These are phyloP conservation scores for Verasper variegatus DNA, from an alignment of 2,113 vertebrate species.

Conservation along the genomic window DNA sequence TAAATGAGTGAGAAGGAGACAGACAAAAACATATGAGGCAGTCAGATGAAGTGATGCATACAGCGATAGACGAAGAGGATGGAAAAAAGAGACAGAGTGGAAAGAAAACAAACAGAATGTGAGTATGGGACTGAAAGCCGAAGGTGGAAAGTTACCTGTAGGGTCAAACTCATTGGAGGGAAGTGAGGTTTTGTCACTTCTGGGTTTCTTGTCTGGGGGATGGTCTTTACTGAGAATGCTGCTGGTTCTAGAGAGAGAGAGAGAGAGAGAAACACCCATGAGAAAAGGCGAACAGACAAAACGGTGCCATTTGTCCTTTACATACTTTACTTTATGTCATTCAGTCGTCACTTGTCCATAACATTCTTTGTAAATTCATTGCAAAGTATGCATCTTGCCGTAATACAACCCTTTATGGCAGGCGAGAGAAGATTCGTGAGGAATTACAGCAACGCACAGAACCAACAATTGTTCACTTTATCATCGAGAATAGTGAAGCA, in stretches of 20 bases:
- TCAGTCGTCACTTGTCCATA: neutral
- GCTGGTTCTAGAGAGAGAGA: slow-evolving; percentile 87
- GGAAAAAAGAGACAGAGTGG: slow-evolving; percentile 3
- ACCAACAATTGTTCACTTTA: slow-evolving; percentile 51
- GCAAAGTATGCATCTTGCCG: slow-evolving; percentile 3
- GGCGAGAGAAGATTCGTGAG: slow-evolving; percentile 10
- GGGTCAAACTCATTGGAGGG: slow-evolving; percentile 83
- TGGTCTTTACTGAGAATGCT: slow-evolving; percentile 96
- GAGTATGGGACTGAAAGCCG: neutral
- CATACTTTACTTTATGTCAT: neutral
- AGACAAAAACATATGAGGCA: slow-evolving; percentile 1
- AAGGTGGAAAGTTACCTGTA: slow-evolving; percentile 76
- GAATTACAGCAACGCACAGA: slow-evolving; percentile 32
- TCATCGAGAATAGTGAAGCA: slow-evolving; percentile 10
- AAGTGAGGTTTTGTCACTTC: slow-evolving; percentile 85
- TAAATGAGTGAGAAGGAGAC: neutral
- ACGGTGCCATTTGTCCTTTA: neutral
- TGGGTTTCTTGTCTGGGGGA: slow-evolving; percentile 95
- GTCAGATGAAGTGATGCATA: slow-evolving; percentile 21
- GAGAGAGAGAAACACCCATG: slow-evolving; percentile 21
- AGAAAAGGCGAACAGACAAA: slow-evolving; percentile 7
- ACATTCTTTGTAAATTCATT: neutral
- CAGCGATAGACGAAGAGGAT: slow-evolving; percentile 2
- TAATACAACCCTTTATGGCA: neutral
- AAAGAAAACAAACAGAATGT: neutral